Evolutionary conservation across 35 echinoderm and acorn worm species (phyloP).

Genomic region (Diadema setosum): DNA sequence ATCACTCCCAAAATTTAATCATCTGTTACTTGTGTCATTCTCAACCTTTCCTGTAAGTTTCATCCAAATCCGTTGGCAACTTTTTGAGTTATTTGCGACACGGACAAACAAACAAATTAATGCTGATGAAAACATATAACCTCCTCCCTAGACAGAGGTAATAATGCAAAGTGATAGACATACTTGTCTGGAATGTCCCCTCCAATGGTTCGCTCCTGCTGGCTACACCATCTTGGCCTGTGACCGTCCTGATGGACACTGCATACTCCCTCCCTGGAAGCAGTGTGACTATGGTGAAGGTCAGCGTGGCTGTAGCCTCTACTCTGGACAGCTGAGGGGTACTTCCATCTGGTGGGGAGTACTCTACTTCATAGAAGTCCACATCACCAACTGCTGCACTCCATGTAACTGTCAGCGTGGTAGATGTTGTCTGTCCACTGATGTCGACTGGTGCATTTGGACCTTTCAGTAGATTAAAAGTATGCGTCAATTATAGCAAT

Average conservation of each 20-base stretch:
- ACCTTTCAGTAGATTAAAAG: neutral
- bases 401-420: constrained; percentile 21
- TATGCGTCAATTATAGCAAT: neutral
- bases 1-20: too few species aligned
- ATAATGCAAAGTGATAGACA: neutral
- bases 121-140: too few species aligned
- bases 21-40: too few species aligned
- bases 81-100: too few species aligned
- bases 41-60: too few species aligned
- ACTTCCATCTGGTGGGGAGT: constrained; percentile 7
- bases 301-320: neutral
- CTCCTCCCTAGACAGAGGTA: too few species aligned
- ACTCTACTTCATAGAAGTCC: constrained; percentile 2
- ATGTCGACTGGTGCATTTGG: neutral
- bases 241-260: neutral
- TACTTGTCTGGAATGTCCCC: neutral
- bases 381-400: neutral
- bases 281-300: neutral
- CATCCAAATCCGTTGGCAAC: too few species aligned
- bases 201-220: neutral
- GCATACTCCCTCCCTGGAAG: neutral
- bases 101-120: too few species aligned
- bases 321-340: neutral
- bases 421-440: neutral
- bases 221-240: neutral